These are phyloP conservation scores for Syndactyla subalaris DNA, from an alignment of 2,797 vertebrate species.

Conservation along the genomic window DNA sequence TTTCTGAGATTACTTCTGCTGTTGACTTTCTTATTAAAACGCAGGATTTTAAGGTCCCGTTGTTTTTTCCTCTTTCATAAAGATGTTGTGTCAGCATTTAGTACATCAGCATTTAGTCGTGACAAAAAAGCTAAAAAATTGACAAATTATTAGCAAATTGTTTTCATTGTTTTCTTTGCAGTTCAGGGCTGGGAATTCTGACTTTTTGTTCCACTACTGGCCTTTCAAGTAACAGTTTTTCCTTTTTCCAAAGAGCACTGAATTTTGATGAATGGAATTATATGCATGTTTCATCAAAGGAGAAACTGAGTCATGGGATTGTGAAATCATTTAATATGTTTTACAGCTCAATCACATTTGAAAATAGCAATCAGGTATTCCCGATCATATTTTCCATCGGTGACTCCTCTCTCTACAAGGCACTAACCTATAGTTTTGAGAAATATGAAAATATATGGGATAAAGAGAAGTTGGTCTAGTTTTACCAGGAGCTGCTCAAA, in stretches of 20 bases:
- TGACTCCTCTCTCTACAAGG: neutral
- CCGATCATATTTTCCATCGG: neutral
- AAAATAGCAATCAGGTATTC: neutral
- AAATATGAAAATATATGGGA: slow-evolving; percentile 1
- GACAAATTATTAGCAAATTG: neutral
- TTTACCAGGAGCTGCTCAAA: slow-evolving; percentile 10
- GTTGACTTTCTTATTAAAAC: neutral
- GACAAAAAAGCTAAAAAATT: slow-evolving; percentile 2
- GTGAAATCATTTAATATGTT: neutral
- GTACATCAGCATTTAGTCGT: neutral
- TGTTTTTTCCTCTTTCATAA: neutral
- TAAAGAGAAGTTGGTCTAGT: neutral
- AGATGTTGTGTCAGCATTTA: neutral
- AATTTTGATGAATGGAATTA: neutral
- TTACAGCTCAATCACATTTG: neutral
- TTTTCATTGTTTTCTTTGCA: slow-evolving; percentile 7
- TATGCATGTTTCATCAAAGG: neutral
- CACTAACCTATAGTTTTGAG: neutral
- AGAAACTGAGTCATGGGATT: neutral
- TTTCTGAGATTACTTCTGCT: neutral
- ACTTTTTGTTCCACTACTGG: neutral
- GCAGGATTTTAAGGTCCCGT: neutral
- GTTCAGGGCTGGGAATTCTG: neutral
- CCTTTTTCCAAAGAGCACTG: neutral
- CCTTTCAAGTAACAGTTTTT: neutral